Percentiles rank a stretch among this genome's conserved stretches.
Evolutionary conservation across 2,888 invertebrate genomes (phyloP).

Genomic region (Norana najaformis): DNA sequence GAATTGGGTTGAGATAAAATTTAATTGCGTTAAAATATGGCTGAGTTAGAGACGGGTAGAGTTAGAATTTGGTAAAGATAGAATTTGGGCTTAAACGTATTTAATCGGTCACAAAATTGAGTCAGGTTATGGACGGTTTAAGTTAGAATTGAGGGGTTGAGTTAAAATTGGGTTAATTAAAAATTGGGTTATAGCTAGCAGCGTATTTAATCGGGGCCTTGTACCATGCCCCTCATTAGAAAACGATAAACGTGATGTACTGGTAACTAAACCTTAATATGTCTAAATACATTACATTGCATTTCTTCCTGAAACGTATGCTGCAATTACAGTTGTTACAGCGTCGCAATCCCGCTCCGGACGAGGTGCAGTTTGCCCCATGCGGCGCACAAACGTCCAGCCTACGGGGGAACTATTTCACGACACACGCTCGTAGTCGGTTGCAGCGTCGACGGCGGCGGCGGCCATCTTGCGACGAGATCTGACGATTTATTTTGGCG

Average conservation of each 20-base stretch:
- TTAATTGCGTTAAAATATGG: no score
- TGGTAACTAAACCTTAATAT: background rate
- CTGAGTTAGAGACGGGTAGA: no score
- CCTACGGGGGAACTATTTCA: constrained; percentile 4
- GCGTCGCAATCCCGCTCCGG: no score
- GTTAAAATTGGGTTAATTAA: no score
- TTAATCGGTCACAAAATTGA: background rate
- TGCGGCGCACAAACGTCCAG: background rate
- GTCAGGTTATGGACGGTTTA: no score
- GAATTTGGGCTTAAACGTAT: background rate
- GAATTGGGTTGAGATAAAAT: background rate
- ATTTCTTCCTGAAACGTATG: background rate
- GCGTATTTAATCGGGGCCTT: no score
- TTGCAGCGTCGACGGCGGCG: no score
- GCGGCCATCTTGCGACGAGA: background rate
- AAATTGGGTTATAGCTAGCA: no score
- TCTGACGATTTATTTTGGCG: background rate
- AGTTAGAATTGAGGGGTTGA: no score
- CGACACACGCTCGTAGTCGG: background rate
- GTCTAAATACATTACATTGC: background rate
- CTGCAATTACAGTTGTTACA: no score
- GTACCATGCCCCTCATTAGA: background rate
- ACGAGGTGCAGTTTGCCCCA: background rate
- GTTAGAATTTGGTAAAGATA: background rate
- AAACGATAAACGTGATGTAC: background rate